phyloP scores from a whole-genome alignment of 2,888 invertebrate genomes.

The Sicus ferrugineus region DNA sequence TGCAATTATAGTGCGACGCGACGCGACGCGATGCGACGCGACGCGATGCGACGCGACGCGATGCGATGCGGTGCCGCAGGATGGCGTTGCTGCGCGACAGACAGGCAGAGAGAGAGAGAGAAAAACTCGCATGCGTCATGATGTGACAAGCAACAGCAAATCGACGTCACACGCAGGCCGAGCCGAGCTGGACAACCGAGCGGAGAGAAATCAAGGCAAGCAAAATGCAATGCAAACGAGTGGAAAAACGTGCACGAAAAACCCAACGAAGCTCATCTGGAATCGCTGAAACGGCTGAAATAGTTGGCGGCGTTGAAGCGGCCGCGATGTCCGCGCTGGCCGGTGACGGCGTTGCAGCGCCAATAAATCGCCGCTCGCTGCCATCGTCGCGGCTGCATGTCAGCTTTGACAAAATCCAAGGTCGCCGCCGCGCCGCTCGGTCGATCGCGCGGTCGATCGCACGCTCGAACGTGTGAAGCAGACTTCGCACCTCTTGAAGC shows the following conservation, averaged over 20 bases:
- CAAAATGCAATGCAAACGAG: no score
- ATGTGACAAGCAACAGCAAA: conserved; percentile 22
- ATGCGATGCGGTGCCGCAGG: background rate
- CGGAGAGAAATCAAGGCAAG: background rate
- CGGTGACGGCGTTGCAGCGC: conserved; percentile 32
- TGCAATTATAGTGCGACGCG: conserved; percentile 28
- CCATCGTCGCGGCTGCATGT: no score
- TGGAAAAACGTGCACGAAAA: background rate
- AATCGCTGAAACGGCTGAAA: conserved; percentile 9
- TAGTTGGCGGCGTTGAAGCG: no score
- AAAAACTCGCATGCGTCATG: conserved; percentile 26
- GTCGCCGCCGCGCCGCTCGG: conserved; percentile 32
- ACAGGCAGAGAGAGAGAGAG: conserved; percentile 1
- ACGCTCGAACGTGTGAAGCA: no score
- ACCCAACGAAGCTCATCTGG: background rate
- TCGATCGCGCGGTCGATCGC: conserved; percentile 1
- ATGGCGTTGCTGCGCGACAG: background rate
- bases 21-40: no score
- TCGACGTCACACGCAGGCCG: no score
- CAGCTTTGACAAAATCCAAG: conserved; percentile 49
- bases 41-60: no score
- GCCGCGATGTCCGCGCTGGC: conserved; percentile 17
- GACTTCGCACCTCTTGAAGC: no score
- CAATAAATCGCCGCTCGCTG: conserved; percentile 44
- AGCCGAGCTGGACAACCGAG: background rate